Percentiles rank a stretch among this genome's conserved stretches.
Evolutionary conservation across 2,113 vertebrate genomes (phyloP).

Genomic region (Etheostoma cragini): DNA sequence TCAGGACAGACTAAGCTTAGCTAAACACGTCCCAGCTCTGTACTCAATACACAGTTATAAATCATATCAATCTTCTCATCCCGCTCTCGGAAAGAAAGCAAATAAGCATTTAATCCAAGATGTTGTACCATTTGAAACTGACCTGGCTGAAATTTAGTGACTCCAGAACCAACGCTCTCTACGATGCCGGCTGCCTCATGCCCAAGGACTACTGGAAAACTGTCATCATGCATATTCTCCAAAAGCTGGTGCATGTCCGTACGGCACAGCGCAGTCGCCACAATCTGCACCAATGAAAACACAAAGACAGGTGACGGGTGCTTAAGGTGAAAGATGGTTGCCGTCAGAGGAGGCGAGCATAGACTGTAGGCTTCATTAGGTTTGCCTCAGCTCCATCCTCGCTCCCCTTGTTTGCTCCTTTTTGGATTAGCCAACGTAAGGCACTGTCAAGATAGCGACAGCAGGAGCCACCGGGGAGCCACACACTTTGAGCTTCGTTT

Average conservation of each 20-base stretch:
- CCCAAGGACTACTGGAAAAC: constrained; percentile 87
- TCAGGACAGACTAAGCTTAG: neutral
- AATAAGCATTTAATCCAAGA: no score
- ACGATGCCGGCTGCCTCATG: constrained; percentile 89
- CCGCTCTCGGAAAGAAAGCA: no score
- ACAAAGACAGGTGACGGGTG: no score
- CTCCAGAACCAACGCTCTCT: constrained; percentile 88
- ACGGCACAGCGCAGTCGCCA: constrained; percentile 86
- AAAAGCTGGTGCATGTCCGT: constrained; percentile 83
- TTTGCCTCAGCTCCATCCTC: no score
- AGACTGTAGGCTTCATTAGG: no score
- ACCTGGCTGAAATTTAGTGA: constrained; percentile 86
- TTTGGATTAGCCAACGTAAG: no score
- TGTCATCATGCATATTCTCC: constrained; percentile 64
- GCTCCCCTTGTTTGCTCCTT: no score
- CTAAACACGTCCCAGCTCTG: neutral
- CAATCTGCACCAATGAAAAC: constrained; percentile 79
- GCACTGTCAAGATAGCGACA: no score
- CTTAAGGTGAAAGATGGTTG: no score
- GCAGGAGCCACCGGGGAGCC: no score
- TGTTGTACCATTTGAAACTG: neutral
- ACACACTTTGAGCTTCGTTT: no score
- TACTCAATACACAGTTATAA: neutral
- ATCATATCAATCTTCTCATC: neutral
- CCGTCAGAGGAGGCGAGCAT: no score